phyloP scores from a whole-genome alignment of 2,888 invertebrate species.

The Zelleria hepariella region DNA sequence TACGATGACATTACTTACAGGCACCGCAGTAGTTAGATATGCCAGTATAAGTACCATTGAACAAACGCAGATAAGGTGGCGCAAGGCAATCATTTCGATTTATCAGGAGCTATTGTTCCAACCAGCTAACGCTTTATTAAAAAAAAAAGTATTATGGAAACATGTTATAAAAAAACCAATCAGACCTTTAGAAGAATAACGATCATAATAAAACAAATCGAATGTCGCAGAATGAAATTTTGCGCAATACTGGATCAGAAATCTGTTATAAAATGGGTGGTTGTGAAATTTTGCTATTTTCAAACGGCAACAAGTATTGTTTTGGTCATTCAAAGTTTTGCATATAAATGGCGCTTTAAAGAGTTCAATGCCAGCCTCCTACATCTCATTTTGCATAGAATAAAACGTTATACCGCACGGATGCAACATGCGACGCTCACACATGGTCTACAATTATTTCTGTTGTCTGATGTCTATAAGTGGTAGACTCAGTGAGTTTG shows the following conservation, averaged over 20 bases:
- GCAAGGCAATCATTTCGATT: background rate
- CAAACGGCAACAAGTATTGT: too few relatives aligned
- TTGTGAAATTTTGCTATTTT: background rate
- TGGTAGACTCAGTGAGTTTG: too few relatives aligned
- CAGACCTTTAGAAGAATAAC: background rate
- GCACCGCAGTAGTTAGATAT: background rate
- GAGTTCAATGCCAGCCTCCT: too few relatives aligned
- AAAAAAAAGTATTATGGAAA: background rate
- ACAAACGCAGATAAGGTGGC: background rate
- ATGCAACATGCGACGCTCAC: too few relatives aligned
- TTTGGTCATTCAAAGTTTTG: too few relatives aligned
- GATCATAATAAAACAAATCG: background rate
- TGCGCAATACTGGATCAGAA: background rate
- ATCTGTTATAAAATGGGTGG: background rate
- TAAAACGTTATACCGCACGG: too few relatives aligned
- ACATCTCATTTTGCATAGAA: too few relatives aligned
- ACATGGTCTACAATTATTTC: too few relatives aligned
- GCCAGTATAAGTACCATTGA: background rate
- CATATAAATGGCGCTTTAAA: too few relatives aligned
- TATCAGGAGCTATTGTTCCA: background rate
- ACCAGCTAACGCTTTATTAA: background rate
- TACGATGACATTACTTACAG: background rate
- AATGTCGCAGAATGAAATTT: background rate
- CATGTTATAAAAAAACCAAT: background rate
- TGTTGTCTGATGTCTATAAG: too few relatives aligned